A percentile compares a stretch with the other conserved stretches of the same genome.
phyloP scores from a whole-genome alignment of 2,113 vertebrate species.

The Dromas ardeola region DNA sequence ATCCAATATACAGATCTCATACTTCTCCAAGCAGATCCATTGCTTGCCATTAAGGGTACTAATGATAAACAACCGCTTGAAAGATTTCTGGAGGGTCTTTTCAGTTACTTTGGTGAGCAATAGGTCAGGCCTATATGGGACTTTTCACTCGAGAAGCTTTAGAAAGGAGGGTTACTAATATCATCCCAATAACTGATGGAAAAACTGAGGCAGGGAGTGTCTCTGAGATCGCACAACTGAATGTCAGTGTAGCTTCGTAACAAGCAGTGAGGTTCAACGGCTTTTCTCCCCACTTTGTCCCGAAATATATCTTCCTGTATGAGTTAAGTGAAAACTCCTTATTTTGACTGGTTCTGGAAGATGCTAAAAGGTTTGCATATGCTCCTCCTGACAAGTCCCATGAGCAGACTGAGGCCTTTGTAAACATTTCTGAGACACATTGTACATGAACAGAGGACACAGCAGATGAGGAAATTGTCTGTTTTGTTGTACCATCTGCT shows the following conservation, averaged over 20 bases:
- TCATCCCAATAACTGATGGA: background rate
- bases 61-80: background rate
- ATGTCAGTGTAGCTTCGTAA: background rate
- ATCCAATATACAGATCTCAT: background rate
- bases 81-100: background rate
- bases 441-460: conserved; percentile 2
- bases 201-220: background rate
- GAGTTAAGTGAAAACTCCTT: background rate
- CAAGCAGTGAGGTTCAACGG: background rate
- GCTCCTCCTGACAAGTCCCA: background rate
- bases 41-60: background rate
- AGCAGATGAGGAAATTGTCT: conserved; percentile 51
- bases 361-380: background rate
- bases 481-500: conserved; percentile 67
- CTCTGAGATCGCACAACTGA: background rate
- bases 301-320: background rate
- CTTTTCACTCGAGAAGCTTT: background rate
- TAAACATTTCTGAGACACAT: conserved; percentile 30
- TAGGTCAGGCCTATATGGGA: background rate
- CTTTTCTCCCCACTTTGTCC: background rate
- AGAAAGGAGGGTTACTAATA: background rate
- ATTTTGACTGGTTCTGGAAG: background rate
- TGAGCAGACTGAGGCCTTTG: background rate
- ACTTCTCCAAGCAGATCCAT: background rate
- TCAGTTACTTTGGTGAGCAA: background rate